Percentiles rank a stretch among this genome's conserved stretches.
These are phyloP conservation scores for Bibio marci DNA, from an alignment of 2,888 invertebrate genomes.

Conservation along the genomic window DNA sequence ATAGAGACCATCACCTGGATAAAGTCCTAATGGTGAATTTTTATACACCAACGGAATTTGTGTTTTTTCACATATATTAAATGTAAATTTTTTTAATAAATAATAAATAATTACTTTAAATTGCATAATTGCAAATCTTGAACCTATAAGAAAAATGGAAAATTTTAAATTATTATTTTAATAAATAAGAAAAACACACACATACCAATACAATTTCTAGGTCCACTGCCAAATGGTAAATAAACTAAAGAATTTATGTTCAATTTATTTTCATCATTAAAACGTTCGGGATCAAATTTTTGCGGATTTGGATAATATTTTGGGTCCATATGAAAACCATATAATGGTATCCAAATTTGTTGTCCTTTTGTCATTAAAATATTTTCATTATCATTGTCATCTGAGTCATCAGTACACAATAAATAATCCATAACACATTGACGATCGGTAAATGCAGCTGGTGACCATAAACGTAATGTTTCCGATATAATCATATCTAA, in stretches of 20 bases:
- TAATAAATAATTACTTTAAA: conserved; percentile 6
- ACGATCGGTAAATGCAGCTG: conserved; percentile 9
- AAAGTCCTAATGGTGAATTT: not conserved
- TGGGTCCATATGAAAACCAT: conserved; percentile 22
- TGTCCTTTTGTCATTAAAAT: not conserved
- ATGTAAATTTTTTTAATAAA: conserved; percentile 5
- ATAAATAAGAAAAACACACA: not conserved
- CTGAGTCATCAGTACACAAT: too few species aligned
- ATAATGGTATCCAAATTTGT: conserved; percentile 18
- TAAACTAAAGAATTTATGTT: conserved; percentile 18
- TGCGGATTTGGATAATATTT: conserved; percentile 23
- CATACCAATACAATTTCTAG: conserved; percentile 16
- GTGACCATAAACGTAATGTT: conserved; percentile 4
- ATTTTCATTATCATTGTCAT: too few species aligned
- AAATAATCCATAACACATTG: too few species aligned
- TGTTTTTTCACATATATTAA: conserved; percentile 5
- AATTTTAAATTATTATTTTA: conserved; percentile 8
- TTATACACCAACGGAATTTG: conserved; percentile 6
- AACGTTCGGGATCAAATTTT: conserved; percentile 27
- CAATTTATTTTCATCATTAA: conserved; percentile 19
- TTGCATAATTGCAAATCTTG: conserved; percentile 9
- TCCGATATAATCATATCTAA: too few species aligned
- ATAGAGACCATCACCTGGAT: too few species aligned
- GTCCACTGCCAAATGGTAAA: conserved; percentile 25
- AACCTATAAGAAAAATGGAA: conserved; percentile 14